Evolutionary conservation across 2,113 vertebrate genomes (phyloP).

Genomic region (Micronisus gabar): DNA sequence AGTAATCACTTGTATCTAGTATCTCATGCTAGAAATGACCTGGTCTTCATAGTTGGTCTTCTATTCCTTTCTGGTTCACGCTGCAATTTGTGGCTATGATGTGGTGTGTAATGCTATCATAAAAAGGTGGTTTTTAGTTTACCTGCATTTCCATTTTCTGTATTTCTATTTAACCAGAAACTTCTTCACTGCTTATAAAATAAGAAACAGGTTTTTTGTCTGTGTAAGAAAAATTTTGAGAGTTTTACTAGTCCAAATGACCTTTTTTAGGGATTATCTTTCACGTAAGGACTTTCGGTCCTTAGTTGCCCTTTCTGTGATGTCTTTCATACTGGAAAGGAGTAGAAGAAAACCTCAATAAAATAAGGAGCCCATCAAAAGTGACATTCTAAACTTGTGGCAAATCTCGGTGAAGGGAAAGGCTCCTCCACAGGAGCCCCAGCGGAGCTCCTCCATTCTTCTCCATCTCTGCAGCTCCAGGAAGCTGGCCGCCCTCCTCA

Average conservation of each 20-base stretch:
- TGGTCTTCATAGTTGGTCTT: not conserved
- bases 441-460: accelerated
- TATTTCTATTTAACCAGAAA: not conserved
- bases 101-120: not conserved
- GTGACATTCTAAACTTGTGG: not conserved
- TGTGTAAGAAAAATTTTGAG: not conserved
- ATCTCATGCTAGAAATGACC: not conserved
- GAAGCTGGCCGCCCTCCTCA: not conserved
- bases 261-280: not conserved
- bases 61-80: not conserved
- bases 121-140: not conserved
- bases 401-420: not conserved
- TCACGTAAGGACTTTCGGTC: not conserved
- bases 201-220: not conserved
- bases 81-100: not conserved
- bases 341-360: not conserved
- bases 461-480: not conserved
- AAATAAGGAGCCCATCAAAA: not conserved
- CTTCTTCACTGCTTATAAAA: not conserved
- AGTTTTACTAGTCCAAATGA: not conserved
- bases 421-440: not conserved
- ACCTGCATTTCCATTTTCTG: not conserved
- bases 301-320: not conserved
- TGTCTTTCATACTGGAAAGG: not conserved
- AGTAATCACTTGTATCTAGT: not conserved